Evolutionary conservation across 1,140 invertebrate genomes (phyloP), one percentile per base, ranked within the genome.

Genomic region (Brachionus plicatilis): DNA sequence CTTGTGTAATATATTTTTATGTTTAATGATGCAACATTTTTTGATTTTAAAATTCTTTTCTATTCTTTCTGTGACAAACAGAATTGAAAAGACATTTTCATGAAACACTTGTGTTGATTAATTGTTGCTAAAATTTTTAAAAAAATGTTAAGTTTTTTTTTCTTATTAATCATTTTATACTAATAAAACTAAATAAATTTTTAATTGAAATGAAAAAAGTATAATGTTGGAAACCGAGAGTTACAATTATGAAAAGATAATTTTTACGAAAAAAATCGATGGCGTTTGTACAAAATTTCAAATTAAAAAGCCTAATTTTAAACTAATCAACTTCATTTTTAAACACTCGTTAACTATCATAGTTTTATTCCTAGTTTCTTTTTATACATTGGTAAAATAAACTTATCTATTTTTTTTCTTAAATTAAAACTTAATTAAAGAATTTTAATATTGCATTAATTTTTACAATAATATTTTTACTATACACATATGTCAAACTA

Each of bases 241-340:
- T 43, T 72, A 72, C n/a, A 72, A 43, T 20, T 20, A 72, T 72
- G 68, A 72, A 17, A 72, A 72, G 41, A 72, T 72, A 72, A 72
- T 20, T 45, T 41, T 72, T 43, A 45, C 3, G 14, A 41, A 72
- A 72, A 41, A n/a, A 72, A 20, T 43, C n/a, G 33, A 37, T 7
- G 29, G 14, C 12, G 17, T 11, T 41, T 72, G 33, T 17, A 68
- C 27, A 68, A 33, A 68, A 68, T 72, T 43, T 43, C 12, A 72
- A 72, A 72, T 72, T 17, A 9, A 43, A n/a, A 72, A 43, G 17
- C 14, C 37, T 20, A 20, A 72, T 72, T 72, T 72, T 72, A 72
- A 72, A 7, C 17, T 17, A 43, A 72, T 20, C 20, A 45, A 72
- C n/a, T 72, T 20, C 11, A 43, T 72, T n/a, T n/a, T 72, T 41